phyloP scores from a whole-genome alignment of 2,888 invertebrate species.

The Synergus japonicus region DNA sequence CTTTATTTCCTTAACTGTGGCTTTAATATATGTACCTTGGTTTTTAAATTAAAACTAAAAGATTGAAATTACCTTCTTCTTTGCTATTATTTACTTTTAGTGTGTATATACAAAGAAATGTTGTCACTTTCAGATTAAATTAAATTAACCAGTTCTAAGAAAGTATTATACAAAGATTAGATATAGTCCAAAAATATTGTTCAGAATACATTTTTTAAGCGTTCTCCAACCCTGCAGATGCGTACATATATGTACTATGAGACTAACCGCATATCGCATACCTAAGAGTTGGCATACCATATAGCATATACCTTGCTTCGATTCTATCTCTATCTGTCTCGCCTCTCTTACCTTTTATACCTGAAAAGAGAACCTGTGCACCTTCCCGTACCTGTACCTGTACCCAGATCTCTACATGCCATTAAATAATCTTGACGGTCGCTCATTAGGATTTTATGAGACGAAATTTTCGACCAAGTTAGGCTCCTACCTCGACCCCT shows the following conservation, averaged over 20 bases:
- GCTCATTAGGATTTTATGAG: constrained; percentile 74
- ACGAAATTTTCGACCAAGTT: constrained; percentile 69
- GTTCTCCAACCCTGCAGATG: neutral
- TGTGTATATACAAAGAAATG: too few relatives aligned
- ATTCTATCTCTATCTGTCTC: constrained; percentile 42
- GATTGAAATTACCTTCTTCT: too few relatives aligned
- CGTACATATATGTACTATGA: neutral
- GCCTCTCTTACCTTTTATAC: constrained; percentile 62
- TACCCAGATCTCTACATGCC: constrained; percentile 56
- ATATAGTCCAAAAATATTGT: neutral
- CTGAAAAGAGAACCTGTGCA: constrained; percentile 61
- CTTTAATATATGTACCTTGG: neutral
- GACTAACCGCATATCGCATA: constrained; percentile 1
- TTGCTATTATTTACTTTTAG: too few relatives aligned
- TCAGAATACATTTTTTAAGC: neutral
- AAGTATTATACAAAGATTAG: too few relatives aligned
- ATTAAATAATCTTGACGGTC: constrained; percentile 73
- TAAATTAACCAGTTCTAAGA: neutral
- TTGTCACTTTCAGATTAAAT: neutral
- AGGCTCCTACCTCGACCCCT: neutral
- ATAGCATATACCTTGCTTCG: constrained; percentile 38
- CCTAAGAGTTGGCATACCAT: constrained; percentile 18
- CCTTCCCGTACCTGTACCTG: constrained; percentile 60
- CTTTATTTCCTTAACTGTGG: neutral
- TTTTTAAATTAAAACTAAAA: neutral